Evolutionary conservation across 2,888 invertebrate species (phyloP).

Genomic region (Ochlodes sylvanus): DNA sequence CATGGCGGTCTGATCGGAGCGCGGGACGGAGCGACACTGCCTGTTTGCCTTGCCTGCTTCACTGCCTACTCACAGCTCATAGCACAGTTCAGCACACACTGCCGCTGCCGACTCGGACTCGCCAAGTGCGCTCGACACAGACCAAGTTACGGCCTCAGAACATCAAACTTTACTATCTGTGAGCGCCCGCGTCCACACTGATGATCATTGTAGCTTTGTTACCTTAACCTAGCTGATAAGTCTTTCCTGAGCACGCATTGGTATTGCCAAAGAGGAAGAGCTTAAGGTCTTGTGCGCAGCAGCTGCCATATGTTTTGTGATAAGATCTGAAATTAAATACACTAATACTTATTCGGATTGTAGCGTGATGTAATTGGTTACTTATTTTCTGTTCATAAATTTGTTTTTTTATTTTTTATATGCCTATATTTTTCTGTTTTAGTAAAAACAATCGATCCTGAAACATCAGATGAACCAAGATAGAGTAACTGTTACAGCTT

Average conservation of each 20-base stretch:
- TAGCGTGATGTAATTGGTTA: background rate
- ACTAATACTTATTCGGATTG: background rate
- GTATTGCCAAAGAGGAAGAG: slow-evolving; percentile 31
- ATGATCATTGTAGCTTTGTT: slow-evolving; percentile 30
- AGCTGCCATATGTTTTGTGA: slow-evolving; percentile 8
- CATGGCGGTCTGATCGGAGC: slow-evolving; percentile 71
- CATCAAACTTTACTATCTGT: slow-evolving; percentile 80
- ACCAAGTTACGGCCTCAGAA: slow-evolving; percentile 55
- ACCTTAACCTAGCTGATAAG: slow-evolving; percentile 33
- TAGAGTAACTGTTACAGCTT: too few species aligned
- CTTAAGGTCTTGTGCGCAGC: slow-evolving; percentile 21
- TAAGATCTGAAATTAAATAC: slow-evolving; percentile 12
- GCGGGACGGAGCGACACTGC: slow-evolving; percentile 75
- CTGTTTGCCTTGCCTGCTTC: too few species aligned
- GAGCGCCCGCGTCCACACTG: slow-evolving; percentile 66
- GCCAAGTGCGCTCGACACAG: slow-evolving; percentile 39
- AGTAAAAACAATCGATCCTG: too few species aligned
- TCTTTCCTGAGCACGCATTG: slow-evolving; percentile 10
- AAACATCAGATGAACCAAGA: too few species aligned
- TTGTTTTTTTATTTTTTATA: background rate
- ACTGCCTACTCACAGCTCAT: slow-evolving; percentile 42
- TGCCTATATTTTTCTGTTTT: background rate
- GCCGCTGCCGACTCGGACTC: background rate
- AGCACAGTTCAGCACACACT: background rate
- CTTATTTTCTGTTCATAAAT: background rate